These are phyloP conservation scores for Sycophaga agraensis DNA, from an alignment of 1,140 invertebrate genomes.

Conservation along the genomic window DNA sequence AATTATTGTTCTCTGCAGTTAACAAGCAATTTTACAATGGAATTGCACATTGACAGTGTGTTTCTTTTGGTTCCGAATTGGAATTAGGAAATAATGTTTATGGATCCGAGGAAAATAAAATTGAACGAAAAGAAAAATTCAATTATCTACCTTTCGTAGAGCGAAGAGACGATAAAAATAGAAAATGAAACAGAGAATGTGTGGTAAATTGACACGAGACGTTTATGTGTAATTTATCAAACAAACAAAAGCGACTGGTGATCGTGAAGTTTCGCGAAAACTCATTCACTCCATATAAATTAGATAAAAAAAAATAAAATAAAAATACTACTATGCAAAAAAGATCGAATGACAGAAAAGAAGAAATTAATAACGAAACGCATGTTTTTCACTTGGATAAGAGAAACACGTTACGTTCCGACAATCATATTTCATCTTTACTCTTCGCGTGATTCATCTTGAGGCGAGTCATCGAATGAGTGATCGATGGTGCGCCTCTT, in stretches of 20 bases:
- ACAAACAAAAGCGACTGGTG: slow-evolving; percentile 32
- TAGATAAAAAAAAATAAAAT: not conserved
- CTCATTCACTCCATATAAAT: slow-evolving; percentile 18
- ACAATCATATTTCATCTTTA: not conserved
- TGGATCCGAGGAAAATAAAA: not conserved
- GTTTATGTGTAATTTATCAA: slow-evolving; percentile 13
- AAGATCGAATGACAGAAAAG: not conserved
- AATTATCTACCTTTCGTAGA: not conserved
- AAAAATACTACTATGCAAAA: too few relatives aligned
- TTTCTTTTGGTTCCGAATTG: slow-evolving; percentile 4
- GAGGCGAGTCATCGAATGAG: not conserved
- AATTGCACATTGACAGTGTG: slow-evolving; percentile 5
- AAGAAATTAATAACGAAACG: slow-evolving; percentile 9
- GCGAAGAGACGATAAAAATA: slow-evolving; percentile 5
- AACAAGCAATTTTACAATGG: too few relatives aligned
- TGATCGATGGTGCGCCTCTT: not conserved
- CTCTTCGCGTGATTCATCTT: not conserved
- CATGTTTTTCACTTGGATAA: not conserved
- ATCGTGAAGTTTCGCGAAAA: slow-evolving; percentile 16
- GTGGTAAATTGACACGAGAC: slow-evolving; percentile 3
- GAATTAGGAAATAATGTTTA: slow-evolving; percentile 15
- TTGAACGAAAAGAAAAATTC: not conserved
- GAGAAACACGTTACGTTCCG: slow-evolving; percentile 14
- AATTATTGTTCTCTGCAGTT: not conserved
- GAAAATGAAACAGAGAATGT: slow-evolving; percentile 18